phyloP scores from a whole-genome alignment of 1,140 invertebrate genomes.

The Drosophila ananassae region DNA sequence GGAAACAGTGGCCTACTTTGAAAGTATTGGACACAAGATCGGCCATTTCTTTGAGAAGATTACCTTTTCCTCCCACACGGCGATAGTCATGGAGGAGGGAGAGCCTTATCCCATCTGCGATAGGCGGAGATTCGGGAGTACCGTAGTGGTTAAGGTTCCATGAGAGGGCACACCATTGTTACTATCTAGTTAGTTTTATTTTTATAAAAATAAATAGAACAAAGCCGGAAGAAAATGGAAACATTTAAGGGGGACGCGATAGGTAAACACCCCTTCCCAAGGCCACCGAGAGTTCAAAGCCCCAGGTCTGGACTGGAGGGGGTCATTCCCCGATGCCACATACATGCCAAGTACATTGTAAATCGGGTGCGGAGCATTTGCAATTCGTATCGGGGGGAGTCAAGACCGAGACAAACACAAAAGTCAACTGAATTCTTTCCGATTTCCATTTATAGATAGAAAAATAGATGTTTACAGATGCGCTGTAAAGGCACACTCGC shows the following conservation, averaged over 20 bases:
- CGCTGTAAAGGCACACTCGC: constrained; percentile 2
- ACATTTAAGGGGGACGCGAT: background rate
- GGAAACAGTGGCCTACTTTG: constrained; percentile 68
- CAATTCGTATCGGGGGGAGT: background rate
- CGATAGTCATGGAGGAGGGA: constrained; percentile 77
- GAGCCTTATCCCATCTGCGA: constrained; percentile 82
- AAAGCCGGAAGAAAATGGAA: background rate
- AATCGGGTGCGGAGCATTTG: background rate
- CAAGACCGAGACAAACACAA: background rate
- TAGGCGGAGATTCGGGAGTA: constrained; percentile 84
- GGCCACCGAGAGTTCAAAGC: background rate
- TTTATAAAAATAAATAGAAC: background rate
- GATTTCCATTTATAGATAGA: constrained; percentile 5
- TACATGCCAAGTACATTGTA: background rate
- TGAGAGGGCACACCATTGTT: no score
- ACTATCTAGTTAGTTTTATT: no score
- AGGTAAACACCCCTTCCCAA: background rate
- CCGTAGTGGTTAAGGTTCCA: constrained; percentile 80
- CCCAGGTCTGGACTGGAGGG: background rate
- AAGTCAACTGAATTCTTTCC: background rate
- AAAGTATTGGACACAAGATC: constrained; percentile 83
- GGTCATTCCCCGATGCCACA: background rate
- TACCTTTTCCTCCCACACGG: constrained; percentile 85
- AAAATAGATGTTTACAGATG: constrained; percentile 9
- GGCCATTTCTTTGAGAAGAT: constrained; percentile 83